Conservation (phyloP, 2,888 invertebrate genomes). For the Notocelia uddmanniana region DNA sequence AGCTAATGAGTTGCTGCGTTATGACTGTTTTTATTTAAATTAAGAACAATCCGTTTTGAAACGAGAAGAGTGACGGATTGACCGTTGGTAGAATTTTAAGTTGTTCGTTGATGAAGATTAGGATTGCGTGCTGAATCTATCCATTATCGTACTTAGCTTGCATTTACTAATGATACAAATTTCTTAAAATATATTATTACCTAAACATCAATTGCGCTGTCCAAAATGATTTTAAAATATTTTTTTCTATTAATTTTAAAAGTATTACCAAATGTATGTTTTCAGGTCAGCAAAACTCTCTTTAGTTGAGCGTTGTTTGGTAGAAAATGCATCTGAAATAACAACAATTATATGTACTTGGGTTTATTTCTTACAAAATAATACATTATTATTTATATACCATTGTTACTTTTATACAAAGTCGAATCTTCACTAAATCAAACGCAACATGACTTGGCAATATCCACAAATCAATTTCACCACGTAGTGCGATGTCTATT, state of each 20-base stretch:
- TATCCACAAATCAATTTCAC: slow-evolving; percentile 38
- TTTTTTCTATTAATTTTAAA: background rate
- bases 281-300: background rate
- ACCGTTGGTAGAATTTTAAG: slow-evolving; percentile 51
- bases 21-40: slow-evolving; percentile 70
- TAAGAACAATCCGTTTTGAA: slow-evolving; percentile 66
- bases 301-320: background rate
- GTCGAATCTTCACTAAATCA: slow-evolving; percentile 3
- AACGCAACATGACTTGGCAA: slow-evolving; percentile 21
- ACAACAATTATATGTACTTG: background rate
- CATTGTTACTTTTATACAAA: background rate
- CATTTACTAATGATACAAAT: background rate
- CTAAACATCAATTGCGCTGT: background rate
- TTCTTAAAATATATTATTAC: background rate
- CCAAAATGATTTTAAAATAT: background rate
- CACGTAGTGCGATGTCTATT: slow-evolving; percentile 28
- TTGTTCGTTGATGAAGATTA: slow-evolving; percentile 40
- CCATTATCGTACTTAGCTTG: slow-evolving; percentile 14
- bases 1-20: slow-evolving; percentile 75
- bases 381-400: background rate
- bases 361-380: background rate
- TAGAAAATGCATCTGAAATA: background rate
- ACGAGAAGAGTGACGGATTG: slow-evolving; percentile 52
- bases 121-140: slow-evolving; percentile 27
- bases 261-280: background rate